Evolutionary conservation across 2,797 vertebrate genomes (phyloP), one percentile per base, ranked within the genome.

Genomic region (Crenichthys baileyi): DNA sequence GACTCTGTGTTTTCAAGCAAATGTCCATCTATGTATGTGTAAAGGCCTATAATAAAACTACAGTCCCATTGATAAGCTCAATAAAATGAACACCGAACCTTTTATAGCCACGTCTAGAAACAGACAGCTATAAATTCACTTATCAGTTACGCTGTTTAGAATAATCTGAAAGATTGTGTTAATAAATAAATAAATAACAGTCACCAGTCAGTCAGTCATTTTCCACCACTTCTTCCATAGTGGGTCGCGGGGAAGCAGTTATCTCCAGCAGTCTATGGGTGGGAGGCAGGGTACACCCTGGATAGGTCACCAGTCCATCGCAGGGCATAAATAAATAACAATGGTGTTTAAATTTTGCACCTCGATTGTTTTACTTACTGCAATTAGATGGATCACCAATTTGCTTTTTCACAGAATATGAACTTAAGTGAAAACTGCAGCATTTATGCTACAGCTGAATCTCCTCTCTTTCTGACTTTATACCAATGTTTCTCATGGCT

Each of bases 1-100:
- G 73, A 41, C 55, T 77, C 81, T 83, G 56, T 90, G 86, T 22
- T 20, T 7, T 11, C 12, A 75, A 70, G 88, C 70, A 91, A 86
- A 83, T 13, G 24, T 53, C 61, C 20, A 1, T 50, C 86, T 85
- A 80, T 84, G 67, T 51, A 58, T 24, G 26, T 71, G 70, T 53
- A 2, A 18, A 71, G 71, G 36, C 7, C 63, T 18, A 29, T 8
- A 20, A 16, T 58, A 48, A 9, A 9, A 77, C 15, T 5, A 0
- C 29, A 48, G 29, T 31, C 39, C 18, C 53, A 61, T 2, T 60
- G 26, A 1, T 20, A 20, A 53, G 15, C 22, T 22, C 51, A 18
- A 53, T 20, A 18, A 53, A 16, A 53, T 22, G 5, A 53, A 53
- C 51, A 16, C 51, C 4, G 51, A 53, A 53, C 51, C 31, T 51